These are phyloP conservation scores for Helogale parvula DNA, from an alignment of 2,113 vertebrate species.

Conservation along the genomic window DNA sequence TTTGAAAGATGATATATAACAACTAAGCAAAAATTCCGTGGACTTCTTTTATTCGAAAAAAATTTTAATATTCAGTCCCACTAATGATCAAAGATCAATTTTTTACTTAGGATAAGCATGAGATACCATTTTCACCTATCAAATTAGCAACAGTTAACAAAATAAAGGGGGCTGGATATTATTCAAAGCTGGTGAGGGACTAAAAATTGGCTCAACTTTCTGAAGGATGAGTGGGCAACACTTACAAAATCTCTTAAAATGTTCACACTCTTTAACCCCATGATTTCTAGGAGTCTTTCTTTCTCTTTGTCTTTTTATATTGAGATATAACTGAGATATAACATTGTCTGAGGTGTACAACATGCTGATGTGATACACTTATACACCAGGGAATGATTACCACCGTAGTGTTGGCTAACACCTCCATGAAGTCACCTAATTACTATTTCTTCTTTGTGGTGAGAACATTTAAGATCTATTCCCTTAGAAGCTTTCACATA, in stretches of 20 bases:
- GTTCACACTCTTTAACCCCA: neutral
- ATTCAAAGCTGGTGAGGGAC: neutral
- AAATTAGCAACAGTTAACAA: neutral
- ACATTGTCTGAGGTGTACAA: neutral
- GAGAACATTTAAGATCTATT: neutral
- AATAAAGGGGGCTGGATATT: neutral
- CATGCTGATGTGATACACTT: neutral
- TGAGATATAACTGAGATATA: neutral
- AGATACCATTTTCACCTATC: slow-evolving; percentile 16
- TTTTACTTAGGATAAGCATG: slow-evolving; percentile 24
- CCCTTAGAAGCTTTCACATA: neutral
- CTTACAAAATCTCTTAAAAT: slow-evolving; percentile 9
- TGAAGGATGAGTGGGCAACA: neutral
- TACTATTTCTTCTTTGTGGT: neutral
- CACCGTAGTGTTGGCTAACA: neutral
- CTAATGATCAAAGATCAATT: slow-evolving; percentile 46
- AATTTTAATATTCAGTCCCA: neutral
- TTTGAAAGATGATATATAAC: neutral
- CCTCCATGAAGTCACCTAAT: neutral
- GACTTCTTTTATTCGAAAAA: slow-evolving; percentile 23
- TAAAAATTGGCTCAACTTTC: slow-evolving; percentile 4
- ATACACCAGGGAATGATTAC: neutral
- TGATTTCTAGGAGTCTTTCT: neutral
- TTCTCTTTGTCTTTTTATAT: neutral
- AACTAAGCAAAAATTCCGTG: neutral